Conservation (phyloP, 2,888 invertebrate genomes). For the Smittia sp. region DNA sequence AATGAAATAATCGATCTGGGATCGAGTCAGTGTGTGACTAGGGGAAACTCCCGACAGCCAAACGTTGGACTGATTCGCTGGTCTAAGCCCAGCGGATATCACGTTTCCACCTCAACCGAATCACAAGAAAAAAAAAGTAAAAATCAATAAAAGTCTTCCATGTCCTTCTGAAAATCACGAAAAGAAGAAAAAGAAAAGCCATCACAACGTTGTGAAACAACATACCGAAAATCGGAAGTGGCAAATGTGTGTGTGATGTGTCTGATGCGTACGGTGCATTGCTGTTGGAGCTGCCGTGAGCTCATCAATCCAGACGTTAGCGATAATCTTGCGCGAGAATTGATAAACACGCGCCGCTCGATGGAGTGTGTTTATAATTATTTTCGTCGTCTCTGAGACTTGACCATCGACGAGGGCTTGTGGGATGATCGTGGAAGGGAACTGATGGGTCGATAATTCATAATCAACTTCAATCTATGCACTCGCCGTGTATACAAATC, state of each 20-base stretch:
- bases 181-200: not conserved
- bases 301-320: not conserved
- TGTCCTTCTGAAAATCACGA: not conserved
- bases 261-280: not conserved
- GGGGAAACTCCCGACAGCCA: too few relatives aligned
- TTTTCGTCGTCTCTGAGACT: too few relatives aligned
- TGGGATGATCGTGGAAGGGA: too few relatives aligned
- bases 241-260: not conserved
- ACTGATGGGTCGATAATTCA: too few relatives aligned
- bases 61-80: not conserved
- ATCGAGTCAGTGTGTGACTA: too few relatives aligned
- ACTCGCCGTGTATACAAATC: too few relatives aligned
- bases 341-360: too few relatives aligned
- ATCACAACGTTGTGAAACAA: not conserved
- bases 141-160: slow-evolving; percentile 32
- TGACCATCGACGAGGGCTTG: too few relatives aligned
- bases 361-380: too few relatives aligned
- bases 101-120: not conserved
- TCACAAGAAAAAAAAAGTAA: slow-evolving; percentile 12
- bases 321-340: not conserved
- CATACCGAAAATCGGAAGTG: slow-evolving; percentile 4
- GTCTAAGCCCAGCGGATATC: not conserved
- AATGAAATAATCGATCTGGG: too few relatives aligned
- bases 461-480: too few relatives aligned
- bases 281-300: not conserved